A percentile compares a stretch with the other conserved stretches of the same genome.
These are phyloP conservation scores for Papilio aristodemus DNA, from an alignment of 1,140 invertebrate genomes.

Conservation along the genomic window DNA sequence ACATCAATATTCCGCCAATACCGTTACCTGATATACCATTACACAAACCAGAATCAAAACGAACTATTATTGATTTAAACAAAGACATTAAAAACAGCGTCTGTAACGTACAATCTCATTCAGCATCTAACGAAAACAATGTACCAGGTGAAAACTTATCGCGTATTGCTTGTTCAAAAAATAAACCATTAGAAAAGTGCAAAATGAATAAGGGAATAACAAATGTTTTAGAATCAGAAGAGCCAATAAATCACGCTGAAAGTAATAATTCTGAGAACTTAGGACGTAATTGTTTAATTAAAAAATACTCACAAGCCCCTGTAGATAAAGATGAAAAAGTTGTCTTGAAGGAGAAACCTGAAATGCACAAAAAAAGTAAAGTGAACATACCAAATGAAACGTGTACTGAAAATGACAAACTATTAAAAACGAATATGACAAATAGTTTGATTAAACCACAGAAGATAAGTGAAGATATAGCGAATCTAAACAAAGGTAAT, in stretches of 20 bases:
- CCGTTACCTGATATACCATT: conserved; percentile 53
- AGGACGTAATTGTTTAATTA: not conserved
- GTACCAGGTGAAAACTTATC: not conserved
- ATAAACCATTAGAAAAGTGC: not conserved
- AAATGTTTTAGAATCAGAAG: not conserved
- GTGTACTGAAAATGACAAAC: not conserved
- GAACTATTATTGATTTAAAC: not conserved
- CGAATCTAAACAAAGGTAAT: not conserved
- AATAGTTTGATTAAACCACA: not conserved
- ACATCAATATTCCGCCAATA: conserved; percentile 49
- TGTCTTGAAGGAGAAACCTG: not conserved
- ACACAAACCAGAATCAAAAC: conserved; percentile 29
- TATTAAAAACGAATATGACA: not conserved
- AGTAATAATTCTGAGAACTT: not conserved
- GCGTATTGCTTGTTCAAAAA: not conserved
- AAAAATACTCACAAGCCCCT: not conserved
- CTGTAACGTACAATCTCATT: not conserved
- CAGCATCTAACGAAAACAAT: not conserved
- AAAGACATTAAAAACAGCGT: not conserved
- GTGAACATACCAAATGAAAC: not conserved
- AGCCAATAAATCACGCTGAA: not conserved
- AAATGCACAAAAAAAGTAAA: conserved; percentile 12
- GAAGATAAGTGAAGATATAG: not conserved
- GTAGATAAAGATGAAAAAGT: not conserved
- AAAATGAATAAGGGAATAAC: not conserved